Percentiles rank a stretch among this genome's conserved stretches.
Evolutionary conservation across 2,113 vertebrate genomes (phyloP).

Genomic region (Danio rerio): DNA sequence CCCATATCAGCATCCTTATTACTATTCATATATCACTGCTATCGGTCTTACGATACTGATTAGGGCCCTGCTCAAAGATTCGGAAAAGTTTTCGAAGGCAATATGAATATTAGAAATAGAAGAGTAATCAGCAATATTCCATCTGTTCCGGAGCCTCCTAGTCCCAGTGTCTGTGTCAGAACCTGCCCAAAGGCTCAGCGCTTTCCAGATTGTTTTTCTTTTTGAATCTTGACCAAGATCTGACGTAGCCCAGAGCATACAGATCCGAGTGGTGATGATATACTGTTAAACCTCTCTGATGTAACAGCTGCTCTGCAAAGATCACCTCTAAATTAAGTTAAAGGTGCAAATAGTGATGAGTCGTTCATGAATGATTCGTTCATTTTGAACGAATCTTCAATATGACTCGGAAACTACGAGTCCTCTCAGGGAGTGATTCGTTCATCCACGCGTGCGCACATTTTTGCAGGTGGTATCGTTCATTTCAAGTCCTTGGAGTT

Average conservation of each 20-base stretch:
- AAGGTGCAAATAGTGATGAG: no score
- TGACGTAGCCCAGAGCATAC: background rate
- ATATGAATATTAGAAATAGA: conserved; percentile 35
- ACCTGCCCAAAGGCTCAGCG: background rate
- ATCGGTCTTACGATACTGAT: conserved; percentile 20
- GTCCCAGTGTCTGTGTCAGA: conserved; percentile 13
- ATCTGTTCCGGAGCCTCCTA: conserved; percentile 7
- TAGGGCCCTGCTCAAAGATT: conserved; percentile 25
- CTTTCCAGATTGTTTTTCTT: conserved; percentile 16
- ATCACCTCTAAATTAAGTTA: background rate
- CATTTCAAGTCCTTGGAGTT: no score
- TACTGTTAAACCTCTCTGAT: background rate
- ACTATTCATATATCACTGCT: conserved; percentile 15
- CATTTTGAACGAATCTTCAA: no score
- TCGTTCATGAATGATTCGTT: no score
- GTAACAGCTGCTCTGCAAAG: conserved; percentile 12
- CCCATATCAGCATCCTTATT: conserved; percentile 7
- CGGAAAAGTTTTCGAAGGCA: background rate
- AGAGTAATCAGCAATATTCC: conserved; percentile 36
- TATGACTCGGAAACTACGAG: no score
- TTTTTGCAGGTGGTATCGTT: no score
- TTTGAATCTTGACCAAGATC: conserved; percentile 14
- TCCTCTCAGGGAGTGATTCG: no score
- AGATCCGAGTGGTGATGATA: background rate
- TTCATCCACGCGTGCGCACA: no score